Base-by-base conservation (phyloP, 2,113 vertebrate genomes). In the Zapornia atra region DNA sequence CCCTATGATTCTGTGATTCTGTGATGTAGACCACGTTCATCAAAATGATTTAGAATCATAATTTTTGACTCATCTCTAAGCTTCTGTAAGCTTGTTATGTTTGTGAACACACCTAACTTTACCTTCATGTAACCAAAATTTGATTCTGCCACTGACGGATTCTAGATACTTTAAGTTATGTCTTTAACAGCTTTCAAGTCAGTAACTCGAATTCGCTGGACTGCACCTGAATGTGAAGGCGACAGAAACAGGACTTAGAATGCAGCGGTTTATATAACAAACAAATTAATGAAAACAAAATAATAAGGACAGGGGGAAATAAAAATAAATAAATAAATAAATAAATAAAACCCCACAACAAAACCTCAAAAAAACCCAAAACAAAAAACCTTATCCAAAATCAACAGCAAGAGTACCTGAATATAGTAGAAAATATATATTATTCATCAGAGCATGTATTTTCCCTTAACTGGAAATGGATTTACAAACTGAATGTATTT, bases 331-430 rank as follows among this genome's bases (percentile, higher is more conserved):
- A 12, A 3, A 36, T 57, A 36, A 36, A 5, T 5, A 25, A 38
- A 3, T 2, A n/a, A 26, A 34, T 4, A 38, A 56, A 61, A 9
- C 6, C 15, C 19, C 9, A 22, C 9, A 22, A 48, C 19, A 48
- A 48, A 48, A 48, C 48, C 21, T 22, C 20, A 48, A 46, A 46
- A 2, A 46, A 46, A 46, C 28, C 28, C 8, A 16, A 44, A 85
- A 63, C 13, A 48, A 48, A 48, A 48, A 48, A 5, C 48, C 21
- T 48, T 19, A 48, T 20, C 16, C 25, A 12, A 36, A 2, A 8
- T 8, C 4, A 38, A 63, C 2, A 7, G 13, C 4, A 36, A 36
- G 1, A 54, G 48, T n/a, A 44, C 3, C 2, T 60, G 15, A 53
- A 88, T 90, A 54, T 20, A 42, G 5, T 31, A 13, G 26, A 50